phyloP scores from a whole-genome alignment of 2,113 vertebrate genomes.

The Baryphthengus martii region DNA sequence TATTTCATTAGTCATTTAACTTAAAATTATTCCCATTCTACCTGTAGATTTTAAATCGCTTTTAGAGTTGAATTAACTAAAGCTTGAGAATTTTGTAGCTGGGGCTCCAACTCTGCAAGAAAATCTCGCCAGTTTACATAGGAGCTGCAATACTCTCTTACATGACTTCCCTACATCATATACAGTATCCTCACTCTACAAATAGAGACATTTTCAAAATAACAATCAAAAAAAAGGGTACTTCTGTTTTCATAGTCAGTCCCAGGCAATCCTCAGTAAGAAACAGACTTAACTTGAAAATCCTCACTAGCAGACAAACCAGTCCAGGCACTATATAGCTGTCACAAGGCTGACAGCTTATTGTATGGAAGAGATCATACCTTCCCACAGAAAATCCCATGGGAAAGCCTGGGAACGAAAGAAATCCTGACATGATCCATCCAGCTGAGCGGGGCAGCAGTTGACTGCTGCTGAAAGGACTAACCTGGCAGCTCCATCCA shows the following conservation, averaged over 20 bases:
- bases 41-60: not conserved
- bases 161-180: not conserved
- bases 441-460: not conserved
- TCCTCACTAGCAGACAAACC: not conserved
- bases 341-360: constrained; percentile 38
- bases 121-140: not conserved
- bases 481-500: not conserved
- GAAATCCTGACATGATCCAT: not conserved
- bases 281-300: not conserved
- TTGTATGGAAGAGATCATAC: not conserved
- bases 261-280: not conserved
- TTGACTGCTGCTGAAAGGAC: not conserved
- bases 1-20: constrained; percentile 30
- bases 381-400: not conserved
- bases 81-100: not conserved
- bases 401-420: not conserved
- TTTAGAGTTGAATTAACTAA: not conserved
- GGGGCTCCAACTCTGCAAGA: not conserved
- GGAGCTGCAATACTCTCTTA: not conserved
- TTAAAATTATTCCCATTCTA: constrained; percentile 18
- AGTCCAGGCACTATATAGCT: not conserved
- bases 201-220: not conserved
- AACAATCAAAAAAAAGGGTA: not conserved
- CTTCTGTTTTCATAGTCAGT: not conserved
- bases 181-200: not conserved